phyloP scores from a whole-genome alignment of 2,113 vertebrate genomes.

The Caracal caracal region DNA sequence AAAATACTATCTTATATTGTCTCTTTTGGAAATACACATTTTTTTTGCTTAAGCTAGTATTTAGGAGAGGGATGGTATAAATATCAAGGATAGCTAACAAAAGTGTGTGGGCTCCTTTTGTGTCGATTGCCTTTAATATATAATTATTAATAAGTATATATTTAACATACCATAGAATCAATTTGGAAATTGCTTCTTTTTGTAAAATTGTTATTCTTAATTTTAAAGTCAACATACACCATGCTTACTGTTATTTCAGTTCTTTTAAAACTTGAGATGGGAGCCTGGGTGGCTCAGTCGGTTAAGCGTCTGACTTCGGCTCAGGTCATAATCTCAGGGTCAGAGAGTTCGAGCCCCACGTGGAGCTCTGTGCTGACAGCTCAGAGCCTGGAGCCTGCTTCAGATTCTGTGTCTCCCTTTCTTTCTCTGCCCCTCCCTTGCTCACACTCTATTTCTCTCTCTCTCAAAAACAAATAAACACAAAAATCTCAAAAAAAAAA shows the following conservation, averaged over 20 bases:
- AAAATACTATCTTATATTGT: background rate
- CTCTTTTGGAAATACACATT: background rate
- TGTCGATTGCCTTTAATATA: background rate
- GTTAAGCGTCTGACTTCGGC: too few relatives aligned
- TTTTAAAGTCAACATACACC: background rate
- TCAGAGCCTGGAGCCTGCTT: too few relatives aligned
- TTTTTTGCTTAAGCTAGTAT: background rate
- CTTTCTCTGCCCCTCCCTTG: too few relatives aligned
- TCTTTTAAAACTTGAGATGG: background rate
- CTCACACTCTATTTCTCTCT: too few relatives aligned
- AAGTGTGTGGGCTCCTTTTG: background rate
- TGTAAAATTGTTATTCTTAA: slow-evolving; percentile 23
- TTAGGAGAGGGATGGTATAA: background rate
- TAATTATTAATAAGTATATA: background rate
- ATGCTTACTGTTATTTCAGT: background rate
- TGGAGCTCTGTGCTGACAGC: too few relatives aligned
- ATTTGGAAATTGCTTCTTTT: background rate
- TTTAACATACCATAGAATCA: background rate
- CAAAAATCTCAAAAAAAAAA: too few relatives aligned
- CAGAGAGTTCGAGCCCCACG: too few relatives aligned
- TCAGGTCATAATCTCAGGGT: too few relatives aligned
- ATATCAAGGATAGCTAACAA: background rate
- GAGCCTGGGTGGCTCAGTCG: too few relatives aligned
- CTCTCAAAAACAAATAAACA: too few relatives aligned
- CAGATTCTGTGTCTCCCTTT: too few relatives aligned